Evolutionary conservation across 2,113 vertebrate genomes (phyloP), one percentile per base, ranked within the genome.

Genomic region (Pachycephala philippinensis): DNA sequence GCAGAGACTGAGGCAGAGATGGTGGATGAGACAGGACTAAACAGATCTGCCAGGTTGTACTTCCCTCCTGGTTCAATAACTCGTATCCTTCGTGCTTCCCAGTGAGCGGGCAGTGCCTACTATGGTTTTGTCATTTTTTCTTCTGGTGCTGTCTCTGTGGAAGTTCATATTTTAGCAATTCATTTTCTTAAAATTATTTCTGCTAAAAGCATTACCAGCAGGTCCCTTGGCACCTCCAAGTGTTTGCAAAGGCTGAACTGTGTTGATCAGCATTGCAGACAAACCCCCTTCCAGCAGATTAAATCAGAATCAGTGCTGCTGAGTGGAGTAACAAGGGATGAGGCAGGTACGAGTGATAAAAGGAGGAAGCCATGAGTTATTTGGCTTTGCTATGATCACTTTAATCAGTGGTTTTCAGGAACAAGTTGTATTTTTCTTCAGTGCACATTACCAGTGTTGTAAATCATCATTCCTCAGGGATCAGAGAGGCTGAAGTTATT

Each of bases 361-460:
- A 93, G 47, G 49, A 74, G 75, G 50, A 66, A 94, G 31, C 64
- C 2, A 7, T 44, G 90, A 90, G 79, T 85, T 94, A 72, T 85
- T 92, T 88, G 64, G 35, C 79, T 95, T 77, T 93, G 76, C 87
- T 80, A 61, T 91, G 85, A 96, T 95, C 75, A 83, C 85, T 90
- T 90, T 95, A 95, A 94, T 97, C 95, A 86, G 47, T 3, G 15
- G 56, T 79, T 95, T 94, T 92, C 93, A 95, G 86, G 84, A 95
- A 78, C 72, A 95, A 87, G 84, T 50, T 96, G 82, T 96, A 70
- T 91, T 95, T 96, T 88, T 92, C 79, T 96, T 81, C 79, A 56
- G 64, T 22, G 68, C 21, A 42, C 59, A 37, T 95, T 91, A 52
- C 63, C 61, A 26, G 53, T 44, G 61, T 56, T 94, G 93, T 95